These are phyloP conservation scores for Malurus splendens DNA, from an alignment of 2,797 vertebrate genomes.

Conservation along the genomic window DNA sequence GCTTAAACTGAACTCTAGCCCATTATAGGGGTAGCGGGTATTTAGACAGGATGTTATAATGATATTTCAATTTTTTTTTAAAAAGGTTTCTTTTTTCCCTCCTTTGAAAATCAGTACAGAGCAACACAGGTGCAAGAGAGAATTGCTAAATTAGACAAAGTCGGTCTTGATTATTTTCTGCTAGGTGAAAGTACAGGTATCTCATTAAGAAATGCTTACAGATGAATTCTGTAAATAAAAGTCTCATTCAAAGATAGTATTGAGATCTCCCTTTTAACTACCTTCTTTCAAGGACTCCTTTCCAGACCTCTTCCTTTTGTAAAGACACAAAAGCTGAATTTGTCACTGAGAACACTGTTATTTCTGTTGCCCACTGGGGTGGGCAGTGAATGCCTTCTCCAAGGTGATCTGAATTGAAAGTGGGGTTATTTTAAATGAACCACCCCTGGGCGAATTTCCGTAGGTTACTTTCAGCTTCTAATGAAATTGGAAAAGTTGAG, in stretches of 20 bases:
- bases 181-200: neutral
- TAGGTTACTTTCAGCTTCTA: neutral
- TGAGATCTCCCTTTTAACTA: neutral
- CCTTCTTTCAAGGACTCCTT: neutral
- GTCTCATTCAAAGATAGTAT: neutral
- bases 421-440: neutral
- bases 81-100: neutral
- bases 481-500: neutral
- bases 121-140: neutral
- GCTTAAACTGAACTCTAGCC: neutral
- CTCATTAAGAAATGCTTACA: neutral
- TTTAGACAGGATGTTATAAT: neutral
- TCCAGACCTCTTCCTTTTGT: neutral
- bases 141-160: neutral
- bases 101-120: neutral
- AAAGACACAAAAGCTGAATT: neutral
- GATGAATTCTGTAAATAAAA: neutral
- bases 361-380: neutral
- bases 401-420: neutral
- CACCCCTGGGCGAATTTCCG: rapidly evolving
- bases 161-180: neutral
- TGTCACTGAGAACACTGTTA: neutral
- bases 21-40: rapidly evolving
- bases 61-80: neutral
- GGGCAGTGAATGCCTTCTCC: neutral